phyloP scores from a whole-genome alignment of 1,140 invertebrate genomes.

The Stegodyphus dumicola region DNA sequence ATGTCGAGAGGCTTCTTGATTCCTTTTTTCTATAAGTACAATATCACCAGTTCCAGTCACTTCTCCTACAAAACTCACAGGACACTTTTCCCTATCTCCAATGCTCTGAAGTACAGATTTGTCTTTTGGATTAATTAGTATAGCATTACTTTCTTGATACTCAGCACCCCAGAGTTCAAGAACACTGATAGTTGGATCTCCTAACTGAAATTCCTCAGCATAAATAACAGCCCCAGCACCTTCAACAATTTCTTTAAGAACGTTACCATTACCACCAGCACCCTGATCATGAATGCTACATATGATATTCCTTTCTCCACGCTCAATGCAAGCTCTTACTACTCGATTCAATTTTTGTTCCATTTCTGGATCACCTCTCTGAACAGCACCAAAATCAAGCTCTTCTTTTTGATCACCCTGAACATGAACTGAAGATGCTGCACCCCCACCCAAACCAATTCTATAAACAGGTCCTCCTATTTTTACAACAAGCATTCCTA shows the following conservation, averaged over 20 bases:
- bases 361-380: conserved; percentile 98
- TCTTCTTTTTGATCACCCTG: conserved; percentile 81
- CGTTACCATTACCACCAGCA: conserved; percentile 97
- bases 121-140: conserved; percentile 79
- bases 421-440: conserved; percentile 91
- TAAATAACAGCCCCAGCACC: conserved; percentile 92
- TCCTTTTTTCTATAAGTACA: conserved; percentile 63
- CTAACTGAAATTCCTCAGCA: conserved; percentile 87
- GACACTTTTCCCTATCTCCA: conserved; percentile 87
- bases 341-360: conserved; percentile 96
- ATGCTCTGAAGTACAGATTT: conserved; percentile 78
- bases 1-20: conserved; percentile 67
- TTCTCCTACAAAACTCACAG: conserved; percentile 91
- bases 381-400: conserved; percentile 95
- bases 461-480: conserved; percentile 96
- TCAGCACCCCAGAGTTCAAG: conserved; percentile 98
- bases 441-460: conserved; percentile 96
- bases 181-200: conserved; percentile 92
- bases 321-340: conserved; percentile 83
- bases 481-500: conserved; percentile 90
- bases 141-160: conserved; percentile 96
- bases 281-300: conserved; percentile 90
- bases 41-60: conserved; percentile 89
- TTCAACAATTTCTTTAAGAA: conserved; percentile 95
- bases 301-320: conserved; percentile 66